Percentiles rank a stretch among this genome's conserved stretches.
Evolutionary conservation across 2,888 invertebrate species (phyloP).

Genomic region (Caenorhabditis angaria): DNA sequence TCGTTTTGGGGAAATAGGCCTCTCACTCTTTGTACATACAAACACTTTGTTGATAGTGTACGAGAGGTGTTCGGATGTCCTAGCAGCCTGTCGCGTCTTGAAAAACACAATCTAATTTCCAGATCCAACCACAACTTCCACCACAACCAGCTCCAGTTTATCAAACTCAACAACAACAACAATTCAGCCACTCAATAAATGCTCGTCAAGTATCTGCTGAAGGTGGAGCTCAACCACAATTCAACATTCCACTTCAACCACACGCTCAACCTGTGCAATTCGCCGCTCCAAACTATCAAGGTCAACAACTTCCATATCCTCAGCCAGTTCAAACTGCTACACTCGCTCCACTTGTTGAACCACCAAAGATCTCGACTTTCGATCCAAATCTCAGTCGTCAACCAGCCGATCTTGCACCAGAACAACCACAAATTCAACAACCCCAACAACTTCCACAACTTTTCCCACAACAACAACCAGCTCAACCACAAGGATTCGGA

Average conservation of each 20-base stretch:
- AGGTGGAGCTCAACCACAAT: slow-evolving; percentile 19
- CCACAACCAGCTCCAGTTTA: slow-evolving; percentile 37
- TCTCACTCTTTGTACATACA: too few species aligned
- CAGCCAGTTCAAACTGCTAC: slow-evolving; percentile 46
- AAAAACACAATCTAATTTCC: background rate
- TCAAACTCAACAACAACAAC: slow-evolving; percentile 13
- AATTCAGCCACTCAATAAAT: slow-evolving; percentile 33
- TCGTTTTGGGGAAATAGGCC: too few species aligned
- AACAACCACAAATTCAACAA: slow-evolving; percentile 39
- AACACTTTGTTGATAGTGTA: background rate
- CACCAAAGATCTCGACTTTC: slow-evolving; percentile 39
- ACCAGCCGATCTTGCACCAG: slow-evolving; percentile 51
- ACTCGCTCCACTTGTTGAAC: slow-evolving; percentile 50
- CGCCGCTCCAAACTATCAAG: slow-evolving; percentile 38
- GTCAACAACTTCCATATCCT: slow-evolving; percentile 36
- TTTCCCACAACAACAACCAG: slow-evolving; percentile 33
- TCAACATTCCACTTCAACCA: slow-evolving; percentile 16
- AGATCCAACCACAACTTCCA: slow-evolving; percentile 7
- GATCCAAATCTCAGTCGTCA: slow-evolving; percentile 45
- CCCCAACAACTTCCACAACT: slow-evolving; percentile 23
- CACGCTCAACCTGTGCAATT: slow-evolving; percentile 26
- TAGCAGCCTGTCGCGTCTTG: too few species aligned
- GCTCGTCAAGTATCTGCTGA: slow-evolving; percentile 37
- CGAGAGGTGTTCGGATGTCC: too few species aligned
- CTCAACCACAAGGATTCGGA: slow-evolving; percentile 40